Base-by-base conservation (phyloP, 2,797 vertebrate genomes). In the Champsocephalus gunnari region DNA sequence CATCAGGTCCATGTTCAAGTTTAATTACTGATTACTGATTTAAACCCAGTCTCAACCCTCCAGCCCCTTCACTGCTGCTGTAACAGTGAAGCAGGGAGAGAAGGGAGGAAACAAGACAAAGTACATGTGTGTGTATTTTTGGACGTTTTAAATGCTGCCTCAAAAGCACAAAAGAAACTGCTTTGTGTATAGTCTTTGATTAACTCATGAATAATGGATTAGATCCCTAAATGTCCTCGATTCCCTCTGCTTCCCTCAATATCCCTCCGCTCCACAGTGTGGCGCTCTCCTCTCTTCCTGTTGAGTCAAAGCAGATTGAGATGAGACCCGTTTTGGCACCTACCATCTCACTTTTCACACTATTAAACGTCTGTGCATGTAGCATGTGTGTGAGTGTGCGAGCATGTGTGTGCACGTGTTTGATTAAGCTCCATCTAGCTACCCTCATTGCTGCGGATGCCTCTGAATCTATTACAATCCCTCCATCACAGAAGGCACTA, bases 21-120 rank as follows among this genome's bases (percentile, higher is more conserved):
- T 97, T 97, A 97, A 99, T 98, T 97, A 97, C 96, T 96, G 96
- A 95, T 96, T 88, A 85, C 83, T 89, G 86, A 93, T 92, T 94
- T 96, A 93, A 97, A 97, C 95, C 94, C 91, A 94, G 95, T 93
- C 94, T 94, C 95, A 92, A 92, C 94, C 96, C 96, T 73, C 91
- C 93, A 95, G 96, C 95, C 76, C 66, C 73, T 66, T 81, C 58
- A 61, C 71, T 67, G 79, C 55, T 64, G 59, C 53, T 72, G 44
- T 12, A 54, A 79, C 56, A 79, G 57, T 28, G 41, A 80, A 34
- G 77, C 55, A 67, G 49, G 64, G 58, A 85, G 50, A 50, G n/a
- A 69, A 69, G 67, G 76, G 34, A 67, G 61, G 48, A 61, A 65
- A 74, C n/a, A 71, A 17, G 32, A 14, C 44, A 41, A 28, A 38